Conservation (phyloP, 2,888 invertebrate species). For the Toxonevra muliebris region DNA sequence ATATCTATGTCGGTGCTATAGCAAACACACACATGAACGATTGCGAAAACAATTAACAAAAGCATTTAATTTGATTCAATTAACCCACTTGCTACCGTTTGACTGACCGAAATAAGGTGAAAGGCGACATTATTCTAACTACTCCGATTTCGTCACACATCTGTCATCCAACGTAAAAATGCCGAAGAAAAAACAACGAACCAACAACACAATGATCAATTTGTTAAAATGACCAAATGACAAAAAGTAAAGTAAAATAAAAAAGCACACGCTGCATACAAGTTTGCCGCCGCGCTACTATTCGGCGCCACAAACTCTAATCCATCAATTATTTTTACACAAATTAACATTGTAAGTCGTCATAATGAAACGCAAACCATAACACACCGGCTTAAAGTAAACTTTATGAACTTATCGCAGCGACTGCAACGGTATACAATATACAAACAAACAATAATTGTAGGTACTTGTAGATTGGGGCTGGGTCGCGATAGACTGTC, state of each 20-base stretch:
- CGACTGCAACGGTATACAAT: conserved; percentile 6
- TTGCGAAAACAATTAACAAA: not conserved
- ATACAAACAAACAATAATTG: not conserved
- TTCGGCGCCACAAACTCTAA: conserved; percentile 57
- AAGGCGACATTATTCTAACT: conserved; percentile 36
- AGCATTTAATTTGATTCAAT: conserved; percentile 14
- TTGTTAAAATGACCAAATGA: conserved; percentile 38
- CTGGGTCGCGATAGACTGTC: not conserved
- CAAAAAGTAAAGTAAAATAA: conserved; percentile 29
- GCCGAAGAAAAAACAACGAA: conserved; percentile 21
- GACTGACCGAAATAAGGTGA: conserved; percentile 29
- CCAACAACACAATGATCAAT: conserved; percentile 35
- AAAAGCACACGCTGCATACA: conserved; percentile 26
- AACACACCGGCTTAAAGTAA: conserved; percentile 24
- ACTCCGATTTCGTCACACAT: conserved; percentile 17
- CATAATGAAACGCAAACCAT: conserved; percentile 30
- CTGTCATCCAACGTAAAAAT: conserved; percentile 13
- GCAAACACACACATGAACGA: no score
- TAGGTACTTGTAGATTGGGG: not conserved
- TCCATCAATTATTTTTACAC: conserved; percentile 60
- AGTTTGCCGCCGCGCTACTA: conserved; percentile 44
- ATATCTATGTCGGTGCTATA: conserved; percentile 18
- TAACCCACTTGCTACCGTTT: conserved; percentile 32
- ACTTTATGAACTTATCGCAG: conserved; percentile 25
- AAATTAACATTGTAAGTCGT: conserved; percentile 53